Evolutionary conservation across 2,113 vertebrate species (phyloP).

Genomic region (rat (Rattus norvegicus)): GRCr8 NC_086024.1:132866001-132866500

Average conservation of each 20-base stretch:
- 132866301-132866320: background rate
- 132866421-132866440: background rate
- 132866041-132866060: background rate
- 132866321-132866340: background rate
- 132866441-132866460: background rate
- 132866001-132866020: rapidly evolving
- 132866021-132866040: background rate
- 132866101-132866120: background rate
- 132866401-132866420: background rate
- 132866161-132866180: background rate
- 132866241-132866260: background rate
- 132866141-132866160: background rate
- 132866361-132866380: background rate
- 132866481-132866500: background rate
- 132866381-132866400: background rate
- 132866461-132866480: background rate
- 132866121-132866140: background rate
- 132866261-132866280: background rate
- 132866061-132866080: background rate
- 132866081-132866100: background rate
- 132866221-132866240: background rate
- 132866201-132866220: background rate
- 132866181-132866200: background rate
- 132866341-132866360: background rate
- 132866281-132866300: background rate